These are phyloP conservation scores for Coelogynopora nodosa DNA, from an alignment of 2,888 invertebrate genomes.

Conservation along the genomic window DNA sequence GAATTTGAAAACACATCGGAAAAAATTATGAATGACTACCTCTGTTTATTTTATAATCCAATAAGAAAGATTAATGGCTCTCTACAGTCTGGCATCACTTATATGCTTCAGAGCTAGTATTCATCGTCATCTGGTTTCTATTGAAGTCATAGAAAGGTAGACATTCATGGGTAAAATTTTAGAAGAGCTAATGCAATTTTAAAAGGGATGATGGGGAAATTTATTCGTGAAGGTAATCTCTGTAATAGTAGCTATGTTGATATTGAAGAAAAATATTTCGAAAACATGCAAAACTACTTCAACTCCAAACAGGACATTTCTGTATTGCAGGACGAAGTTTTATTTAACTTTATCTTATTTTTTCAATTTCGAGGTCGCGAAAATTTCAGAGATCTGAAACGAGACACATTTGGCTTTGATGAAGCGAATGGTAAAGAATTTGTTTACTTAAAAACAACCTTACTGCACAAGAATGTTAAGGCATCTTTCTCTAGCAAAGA, in stretches of 20 bases:
- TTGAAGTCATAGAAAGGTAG: not conserved
- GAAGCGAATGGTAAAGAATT: not conserved
- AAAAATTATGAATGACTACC: not conserved
- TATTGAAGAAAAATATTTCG: not conserved
- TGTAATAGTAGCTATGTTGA: slow-evolving; percentile 13
- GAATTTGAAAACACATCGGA: not conserved
- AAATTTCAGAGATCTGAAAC: not conserved
- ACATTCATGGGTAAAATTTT: not conserved
- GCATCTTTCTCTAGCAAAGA: not conserved
- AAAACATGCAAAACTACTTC: not conserved
- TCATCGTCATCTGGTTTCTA: no score
- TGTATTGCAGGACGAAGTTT: not conserved
- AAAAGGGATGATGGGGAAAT: slow-evolving; percentile 6
- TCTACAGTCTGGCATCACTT: not conserved
- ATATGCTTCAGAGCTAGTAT: no score
- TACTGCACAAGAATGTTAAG: not conserved
- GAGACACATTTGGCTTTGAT: not conserved
- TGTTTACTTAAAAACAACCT: not conserved
- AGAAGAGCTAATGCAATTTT: not conserved
- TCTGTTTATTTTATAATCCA: slow-evolving; percentile 3
- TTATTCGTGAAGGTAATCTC: slow-evolving; percentile 4
- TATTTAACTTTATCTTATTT: not conserved
- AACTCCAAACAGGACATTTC: not conserved
- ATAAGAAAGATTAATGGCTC: not conserved
- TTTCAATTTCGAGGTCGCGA: not conserved